Conservation (phyloP, 2,888 invertebrate species). For the Eupithecia subumbrata region DNA sequence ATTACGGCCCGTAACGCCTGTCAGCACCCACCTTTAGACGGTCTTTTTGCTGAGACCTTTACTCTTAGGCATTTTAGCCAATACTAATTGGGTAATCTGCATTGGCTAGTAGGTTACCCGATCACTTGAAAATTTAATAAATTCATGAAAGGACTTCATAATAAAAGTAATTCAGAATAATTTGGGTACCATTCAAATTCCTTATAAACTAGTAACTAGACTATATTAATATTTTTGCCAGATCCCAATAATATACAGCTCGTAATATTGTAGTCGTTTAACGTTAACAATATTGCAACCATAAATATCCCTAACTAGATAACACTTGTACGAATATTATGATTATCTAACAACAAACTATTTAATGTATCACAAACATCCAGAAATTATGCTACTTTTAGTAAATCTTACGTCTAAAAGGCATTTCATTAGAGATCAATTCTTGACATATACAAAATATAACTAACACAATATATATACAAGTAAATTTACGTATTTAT, state of each 20-base stretch:
- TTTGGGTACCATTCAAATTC: not conserved
- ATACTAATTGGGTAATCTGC: not conserved
- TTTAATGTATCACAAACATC: slow-evolving; percentile 69
- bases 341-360: slow-evolving; percentile 38
- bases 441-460: slow-evolving; percentile 42
- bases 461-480: slow-evolving; percentile 23
- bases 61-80: not conserved
- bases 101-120: not conserved
- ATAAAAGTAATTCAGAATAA: not conserved
- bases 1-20: too few relatives aligned
- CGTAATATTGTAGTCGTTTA: slow-evolving; percentile 16
- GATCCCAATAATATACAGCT: slow-evolving; percentile 5
- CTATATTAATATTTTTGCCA: not conserved
- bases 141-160: not conserved
- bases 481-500: slow-evolving; percentile 28
- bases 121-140: not conserved
- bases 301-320: slow-evolving; percentile 36
- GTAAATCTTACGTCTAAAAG: slow-evolving; percentile 66
- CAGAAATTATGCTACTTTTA: slow-evolving; percentile 58
- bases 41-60: not conserved
- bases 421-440: slow-evolving; percentile 75
- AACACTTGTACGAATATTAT: slow-evolving; percentile 40
- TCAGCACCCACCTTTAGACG: not conserved
- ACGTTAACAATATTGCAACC: slow-evolving; percentile 34
- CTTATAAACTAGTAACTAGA: slow-evolving; percentile 2